Evolutionary conservation across 2,888 invertebrate species (phyloP), one percentile per base, ranked within the genome.

Genomic region (Apamea crenata): DNA sequence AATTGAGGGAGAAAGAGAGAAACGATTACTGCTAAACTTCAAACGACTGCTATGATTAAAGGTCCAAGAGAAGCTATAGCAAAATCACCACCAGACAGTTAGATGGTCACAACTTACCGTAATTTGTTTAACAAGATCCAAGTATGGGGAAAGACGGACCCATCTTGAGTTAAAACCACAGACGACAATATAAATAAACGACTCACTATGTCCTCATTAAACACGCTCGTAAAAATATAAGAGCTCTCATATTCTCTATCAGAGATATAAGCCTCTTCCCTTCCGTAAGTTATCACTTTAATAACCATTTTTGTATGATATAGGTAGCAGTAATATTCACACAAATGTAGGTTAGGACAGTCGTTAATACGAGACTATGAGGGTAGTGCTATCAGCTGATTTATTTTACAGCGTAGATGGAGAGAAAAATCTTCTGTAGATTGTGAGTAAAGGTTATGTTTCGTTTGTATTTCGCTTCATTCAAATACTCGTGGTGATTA

Each of bases 231-330:
- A 87, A 87, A 86, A 87, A 85, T 85, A 86, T 86, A 85, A 66
- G 84, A 83, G 77, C 80, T 75, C 85, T 83, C 83, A 80, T 86
- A 83, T 85, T 72, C 87, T 83, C 84, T 86, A 85, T 85, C 85
- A 80, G 80, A 80, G 77, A 86, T 85, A 83, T 85, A 86, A 85
- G 84, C 85, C 87, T 83, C 87, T 83, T 83, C 84, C 87, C 77
- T 83, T 73, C 21, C 75, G 69, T 87, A 85, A 85, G 84, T 85
- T 85, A 85, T 85, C 87, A 77, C 85, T 85, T 85, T 85, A 85
- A 85, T 85, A 85, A 85, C 85, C 85, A 85, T 85, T 85, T 85
- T 85, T 85, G 85, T 85, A 77, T 85, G 85, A 85, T 85, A 85
- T 85, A 86, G 87, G 85, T 85, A 85, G 72, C 75, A 80, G 80